These are phyloP conservation scores for Diaprepes abbreviatus DNA, from an alignment of 2,888 invertebrate species.

Conservation along the genomic window DNA sequence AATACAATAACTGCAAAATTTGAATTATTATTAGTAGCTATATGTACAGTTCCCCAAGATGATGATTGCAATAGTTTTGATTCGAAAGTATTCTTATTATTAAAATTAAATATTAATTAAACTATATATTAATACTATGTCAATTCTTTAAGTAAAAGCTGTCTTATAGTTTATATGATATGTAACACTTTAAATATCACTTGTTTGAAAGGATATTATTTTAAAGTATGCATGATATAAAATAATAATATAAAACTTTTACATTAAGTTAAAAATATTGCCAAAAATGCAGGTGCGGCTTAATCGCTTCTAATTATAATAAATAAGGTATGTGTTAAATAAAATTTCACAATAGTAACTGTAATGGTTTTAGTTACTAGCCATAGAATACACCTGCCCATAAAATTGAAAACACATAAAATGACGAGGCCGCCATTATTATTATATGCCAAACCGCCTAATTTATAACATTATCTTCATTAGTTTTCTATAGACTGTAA, in stretches of 20 bases:
- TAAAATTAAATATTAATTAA: neutral
- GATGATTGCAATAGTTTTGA: too few species aligned
- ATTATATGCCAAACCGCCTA: conserved; percentile 18
- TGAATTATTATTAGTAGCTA: too few species aligned
- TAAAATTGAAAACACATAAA: conserved; percentile 36
- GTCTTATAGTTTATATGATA: neutral
- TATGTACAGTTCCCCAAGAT: too few species aligned
- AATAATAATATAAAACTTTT: conserved; percentile 13
- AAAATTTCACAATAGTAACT: conserved; percentile 42
- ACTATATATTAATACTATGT: neutral
- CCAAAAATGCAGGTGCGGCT: conserved; percentile 45
- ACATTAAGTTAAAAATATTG: conserved; percentile 9
- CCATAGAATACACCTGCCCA: conserved; percentile 36
- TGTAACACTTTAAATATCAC: conserved; percentile 3
- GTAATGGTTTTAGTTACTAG: conserved; percentile 33
- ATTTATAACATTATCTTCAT: conserved; percentile 32
- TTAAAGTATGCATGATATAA: conserved; percentile 1
- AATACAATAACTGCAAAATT: too few species aligned
- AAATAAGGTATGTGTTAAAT: conserved; percentile 35
- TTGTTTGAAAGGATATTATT: conserved; percentile 7
- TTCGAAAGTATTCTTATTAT: too few species aligned
- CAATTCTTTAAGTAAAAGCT: neutral
- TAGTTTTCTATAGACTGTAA: conserved; percentile 30
- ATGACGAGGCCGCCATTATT: conserved; percentile 24
- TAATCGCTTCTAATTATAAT: conserved; percentile 45